Evolutionary conservation across 2,888 invertebrate genomes (phyloP).

Genomic region (Acronicta aceris): DNA sequence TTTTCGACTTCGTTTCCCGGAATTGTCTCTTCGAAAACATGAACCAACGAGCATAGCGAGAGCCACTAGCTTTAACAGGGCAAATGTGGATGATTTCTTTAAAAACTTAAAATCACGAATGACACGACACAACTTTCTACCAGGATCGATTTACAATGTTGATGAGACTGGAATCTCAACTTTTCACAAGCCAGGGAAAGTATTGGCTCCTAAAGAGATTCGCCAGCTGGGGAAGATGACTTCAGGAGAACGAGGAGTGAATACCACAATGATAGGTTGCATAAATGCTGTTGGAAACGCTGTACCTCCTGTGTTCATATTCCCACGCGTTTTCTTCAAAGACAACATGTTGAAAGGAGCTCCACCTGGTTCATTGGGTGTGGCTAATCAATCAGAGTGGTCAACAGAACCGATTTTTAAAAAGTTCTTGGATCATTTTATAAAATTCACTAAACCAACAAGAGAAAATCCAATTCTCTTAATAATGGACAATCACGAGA

Average conservation of each 20-base stretch:
- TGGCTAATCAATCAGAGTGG: slow-evolving; percentile 58
- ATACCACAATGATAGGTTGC: not conserved
- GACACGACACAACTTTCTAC: slow-evolving; percentile 14
- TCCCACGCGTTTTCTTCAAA: slow-evolving; percentile 14
- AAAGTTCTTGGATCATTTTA: slow-evolving; percentile 39
- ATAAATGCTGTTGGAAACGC: slow-evolving; percentile 15
- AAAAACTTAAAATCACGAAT: slow-evolving; percentile 13
- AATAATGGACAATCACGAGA: slow-evolving; percentile 63
- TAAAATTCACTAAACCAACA: slow-evolving; percentile 33
- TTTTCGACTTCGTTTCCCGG: slow-evolving; percentile 14
- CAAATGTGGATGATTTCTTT: slow-evolving; percentile 13
- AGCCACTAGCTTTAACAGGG: slow-evolving; percentile 36
- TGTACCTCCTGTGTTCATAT: slow-evolving; percentile 6
- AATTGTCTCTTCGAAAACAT: slow-evolving; percentile 27
- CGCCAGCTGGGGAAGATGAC: not conserved
- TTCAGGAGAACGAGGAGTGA: slow-evolving; percentile 8
- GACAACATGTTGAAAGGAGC: slow-evolving; percentile 51
- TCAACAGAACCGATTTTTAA: slow-evolving; percentile 48
- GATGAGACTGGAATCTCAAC: not conserved
- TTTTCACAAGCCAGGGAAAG: too few relatives aligned
- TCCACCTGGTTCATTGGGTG: slow-evolving; percentile 47
- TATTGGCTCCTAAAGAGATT: too few relatives aligned
- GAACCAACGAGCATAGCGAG: slow-evolving; percentile 34
- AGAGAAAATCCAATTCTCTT: slow-evolving; percentile 48
- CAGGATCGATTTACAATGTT: slow-evolving; percentile 5